These are phyloP conservation scores for Pteruthius melanotis DNA, from an alignment of 2,113 vertebrate genomes.

Conservation along the genomic window DNA sequence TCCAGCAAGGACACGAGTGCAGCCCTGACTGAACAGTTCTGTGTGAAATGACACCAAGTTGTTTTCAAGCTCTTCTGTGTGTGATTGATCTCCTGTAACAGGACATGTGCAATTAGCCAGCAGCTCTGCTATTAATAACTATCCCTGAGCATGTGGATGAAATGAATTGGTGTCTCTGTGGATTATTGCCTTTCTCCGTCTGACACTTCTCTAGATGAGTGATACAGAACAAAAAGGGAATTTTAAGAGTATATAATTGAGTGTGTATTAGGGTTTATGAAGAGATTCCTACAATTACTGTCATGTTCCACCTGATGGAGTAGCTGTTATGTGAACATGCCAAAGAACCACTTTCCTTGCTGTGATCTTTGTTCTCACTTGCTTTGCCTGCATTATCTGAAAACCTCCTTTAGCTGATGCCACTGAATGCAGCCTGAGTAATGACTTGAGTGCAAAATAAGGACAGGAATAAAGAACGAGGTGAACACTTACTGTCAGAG, in stretches of 20 bases:
- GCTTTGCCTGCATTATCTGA: constrained; percentile 39
- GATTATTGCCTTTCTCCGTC: constrained; percentile 56
- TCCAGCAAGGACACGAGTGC: not conserved
- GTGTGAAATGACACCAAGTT: constrained; percentile 11
- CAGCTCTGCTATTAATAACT: constrained; percentile 73
- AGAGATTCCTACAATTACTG: constrained; percentile 63
- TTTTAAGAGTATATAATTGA: constrained; percentile 71
- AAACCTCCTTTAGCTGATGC: constrained; percentile 33
- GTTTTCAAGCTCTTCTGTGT: constrained; percentile 19
- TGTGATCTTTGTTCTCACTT: constrained; percentile 49
- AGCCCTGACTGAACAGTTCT: constrained; percentile 8
- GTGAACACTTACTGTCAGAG: constrained; percentile 19
- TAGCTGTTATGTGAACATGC: constrained; percentile 60
- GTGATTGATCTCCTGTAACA: constrained; percentile 61
- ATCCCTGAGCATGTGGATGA: constrained; percentile 37
- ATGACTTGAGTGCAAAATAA: constrained; percentile 46
- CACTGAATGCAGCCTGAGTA: constrained; percentile 22
- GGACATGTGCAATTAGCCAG: constrained; percentile 72
- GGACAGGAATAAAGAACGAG: constrained; percentile 19
- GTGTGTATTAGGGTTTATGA: constrained; percentile 64
- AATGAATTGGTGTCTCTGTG: constrained; percentile 63
- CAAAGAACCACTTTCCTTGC: constrained; percentile 27
- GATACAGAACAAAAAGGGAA: constrained; percentile 56
- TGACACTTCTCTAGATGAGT: constrained; percentile 69
- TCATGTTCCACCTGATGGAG: constrained; percentile 59